Base-by-base conservation (phyloP, 2,113 vertebrate species). In the Abramis brama region DNA sequence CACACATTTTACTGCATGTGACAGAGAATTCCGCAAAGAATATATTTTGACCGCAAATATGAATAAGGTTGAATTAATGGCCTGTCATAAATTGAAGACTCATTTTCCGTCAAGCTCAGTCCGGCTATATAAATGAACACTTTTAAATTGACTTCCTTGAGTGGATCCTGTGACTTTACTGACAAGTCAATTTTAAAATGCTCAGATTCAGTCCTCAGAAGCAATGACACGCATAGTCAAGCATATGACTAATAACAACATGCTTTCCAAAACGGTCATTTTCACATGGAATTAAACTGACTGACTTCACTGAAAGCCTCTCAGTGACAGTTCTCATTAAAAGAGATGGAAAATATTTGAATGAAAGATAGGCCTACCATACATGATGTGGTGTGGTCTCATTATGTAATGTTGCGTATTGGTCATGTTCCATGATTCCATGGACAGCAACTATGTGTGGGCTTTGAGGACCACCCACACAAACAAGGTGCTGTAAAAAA, bases 121-220 rank as follows among this genome's bases (percentile, higher is more conserved):
- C 33, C 3, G 6, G 10, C 39, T 80, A 64, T 39, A 80, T 64
- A 23, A 64, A 80, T 47, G 36, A 64, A 43, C 25, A 52, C 62
- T 70, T 68, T 43, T 62, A 80, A 80, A 45, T n/a, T 45, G 57
- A 80, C 13, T 62, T 80, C 5, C 11, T 45, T 45, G 47, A 81
- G 79, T 52, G 25, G 43, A 21, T 27, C 19, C 43, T 13, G 25
- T 50, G 43, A 27, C 62, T 81, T 81, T 25, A 30, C 60, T 68
- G 62, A 52, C 62, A 68, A 83, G 33, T 57, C 57, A 0, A 71
- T 62, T 73, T 83, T 71, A 79, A 57, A 83, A 57, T n/a, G 36
- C 47, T 43, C 27, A 13, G n/a, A 66, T 68, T 78, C 23, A 79
- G 55, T 30, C 62, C 25, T 52, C 27, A 50, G 52, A 64, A 55